Evolutionary conservation across 2,797 vertebrate genomes (phyloP).

Genomic region (Pelodytes ibericus): DNA sequence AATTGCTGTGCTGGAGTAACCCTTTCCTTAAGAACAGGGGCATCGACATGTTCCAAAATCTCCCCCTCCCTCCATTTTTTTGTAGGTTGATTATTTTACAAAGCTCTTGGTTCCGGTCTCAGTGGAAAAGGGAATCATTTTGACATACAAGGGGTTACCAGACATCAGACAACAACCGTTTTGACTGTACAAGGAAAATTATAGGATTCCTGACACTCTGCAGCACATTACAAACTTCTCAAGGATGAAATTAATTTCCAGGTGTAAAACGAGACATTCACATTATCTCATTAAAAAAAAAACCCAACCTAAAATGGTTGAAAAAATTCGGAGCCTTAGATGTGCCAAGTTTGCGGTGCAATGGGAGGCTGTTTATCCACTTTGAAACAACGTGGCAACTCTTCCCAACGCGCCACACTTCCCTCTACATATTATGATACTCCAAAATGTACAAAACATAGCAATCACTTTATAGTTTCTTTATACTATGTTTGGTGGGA

Average conservation of each 20-base stretch:
- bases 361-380: slow-evolving; percentile 3
- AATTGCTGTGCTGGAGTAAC: too few relatives aligned
- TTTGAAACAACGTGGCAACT: slow-evolving; percentile 30
- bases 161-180: slow-evolving; percentile 32
- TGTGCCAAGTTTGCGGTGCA: slow-evolving; percentile 25
- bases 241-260: slow-evolving; percentile 73
- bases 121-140: too few relatives aligned
- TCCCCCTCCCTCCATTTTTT: too few relatives aligned
- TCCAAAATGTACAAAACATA: too few relatives aligned
- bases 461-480: too few relatives aligned
- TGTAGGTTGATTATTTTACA: too few relatives aligned
- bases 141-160: slow-evolving; percentile 47
- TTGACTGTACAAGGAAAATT: slow-evolving; percentile 36
- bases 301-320: slow-evolving; percentile 42
- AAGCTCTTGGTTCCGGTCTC: too few relatives aligned
- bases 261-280: slow-evolving; percentile 56
- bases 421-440: too few relatives aligned
- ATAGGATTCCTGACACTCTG: slow-evolving; percentile 39
- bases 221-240: slow-evolving; percentile 61
- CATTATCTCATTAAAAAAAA: slow-evolving; percentile 63
- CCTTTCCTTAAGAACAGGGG: too few relatives aligned
- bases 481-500: too few relatives aligned
- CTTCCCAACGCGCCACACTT: slow-evolving; percentile 26
- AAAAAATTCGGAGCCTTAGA: slow-evolving; percentile 24
- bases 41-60: too few relatives aligned